phyloP scores from a whole-genome alignment of 1,140 invertebrate species.

The Euura lappo region DNA sequence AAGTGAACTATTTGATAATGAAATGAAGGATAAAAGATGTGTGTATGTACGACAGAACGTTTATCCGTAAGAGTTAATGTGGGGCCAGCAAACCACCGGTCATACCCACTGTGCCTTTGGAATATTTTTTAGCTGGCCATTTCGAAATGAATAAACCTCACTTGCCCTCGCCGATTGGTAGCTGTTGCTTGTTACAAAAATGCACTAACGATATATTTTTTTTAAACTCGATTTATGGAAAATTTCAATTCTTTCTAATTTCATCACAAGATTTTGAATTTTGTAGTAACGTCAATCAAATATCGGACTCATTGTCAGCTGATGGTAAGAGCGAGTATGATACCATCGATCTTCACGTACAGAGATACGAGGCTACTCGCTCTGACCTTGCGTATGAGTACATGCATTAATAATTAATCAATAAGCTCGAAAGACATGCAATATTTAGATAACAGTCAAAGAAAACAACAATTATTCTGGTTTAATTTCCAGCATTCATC shows the following conservation, averaged over 20 bases:
- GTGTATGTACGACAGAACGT: slow-evolving; percentile 24
- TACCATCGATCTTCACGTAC: background rate
- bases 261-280: too few relatives aligned
- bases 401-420: background rate
- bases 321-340: background rate
- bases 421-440: slow-evolving; percentile 1
- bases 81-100: background rate
- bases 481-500: too few relatives aligned
- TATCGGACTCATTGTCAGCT: background rate
- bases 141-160: slow-evolving; percentile 34
- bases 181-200: slow-evolving; percentile 52
- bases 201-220: slow-evolving; percentile 11
- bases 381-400: background rate
- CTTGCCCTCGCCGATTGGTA: slow-evolving; percentile 58
- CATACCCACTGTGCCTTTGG: background rate
- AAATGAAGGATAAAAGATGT: background rate
- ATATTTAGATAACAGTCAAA: background rate
- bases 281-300: too few relatives aligned
- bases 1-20: background rate
- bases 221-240: too few relatives aligned
- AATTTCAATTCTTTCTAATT: too few relatives aligned
- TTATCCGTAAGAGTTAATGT: background rate
- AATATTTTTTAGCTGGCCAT: too few relatives aligned
- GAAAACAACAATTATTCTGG: background rate
- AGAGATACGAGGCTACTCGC: background rate